Base-by-base conservation (phyloP, 2,113 vertebrate species). In the Nyctibius bracteatus region DNA sequence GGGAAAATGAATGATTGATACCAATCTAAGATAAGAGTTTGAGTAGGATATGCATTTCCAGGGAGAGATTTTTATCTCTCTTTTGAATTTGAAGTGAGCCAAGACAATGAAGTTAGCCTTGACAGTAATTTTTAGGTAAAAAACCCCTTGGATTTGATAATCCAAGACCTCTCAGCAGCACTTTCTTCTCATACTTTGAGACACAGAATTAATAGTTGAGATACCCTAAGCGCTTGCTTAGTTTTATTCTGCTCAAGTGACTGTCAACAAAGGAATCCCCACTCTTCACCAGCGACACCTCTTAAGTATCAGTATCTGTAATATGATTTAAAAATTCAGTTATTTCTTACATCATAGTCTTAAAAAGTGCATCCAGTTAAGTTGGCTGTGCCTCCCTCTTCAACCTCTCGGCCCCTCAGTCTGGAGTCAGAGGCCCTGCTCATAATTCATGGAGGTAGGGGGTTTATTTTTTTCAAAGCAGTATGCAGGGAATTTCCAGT, bases 1-100 rank as follows among this genome's bases (percentile, higher is more conserved):
- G 95, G 93, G 94, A 94, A 94, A 95, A 95, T 65, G 89, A 95
- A 96, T 95, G 91, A 96, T 95, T 97, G 94, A 95, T 96, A 92
- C 89, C 94, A 95, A 96, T 92, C 95, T 91, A 75, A 95, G 95
- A 94, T 91, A 96, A 94, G 95, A 95, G 78, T 95, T 89, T 85
- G 91, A 95, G 89, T 51, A 85, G 81, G 94, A 85, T 96, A 95
- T 91, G 94, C 89, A 91, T 95, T 97, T 97, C 93, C 93, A 96
- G 81, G 68, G 94, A 96, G 94, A 96, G 95, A 96, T 95, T 95
- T 94, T 94, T 94, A 95, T 94, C 93, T 96, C 90, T 91, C 93
- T 78, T 74, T 94, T 96, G 93, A 94, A 92, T 95, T 71, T 94
- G 91, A 89, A 92, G 81, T 81, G 65, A 95, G 77, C 81, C 66